These are phyloP conservation scores for Habropoda laboriosa DNA, from an alignment of 1,140 invertebrate genomes.

Conservation along the genomic window DNA sequence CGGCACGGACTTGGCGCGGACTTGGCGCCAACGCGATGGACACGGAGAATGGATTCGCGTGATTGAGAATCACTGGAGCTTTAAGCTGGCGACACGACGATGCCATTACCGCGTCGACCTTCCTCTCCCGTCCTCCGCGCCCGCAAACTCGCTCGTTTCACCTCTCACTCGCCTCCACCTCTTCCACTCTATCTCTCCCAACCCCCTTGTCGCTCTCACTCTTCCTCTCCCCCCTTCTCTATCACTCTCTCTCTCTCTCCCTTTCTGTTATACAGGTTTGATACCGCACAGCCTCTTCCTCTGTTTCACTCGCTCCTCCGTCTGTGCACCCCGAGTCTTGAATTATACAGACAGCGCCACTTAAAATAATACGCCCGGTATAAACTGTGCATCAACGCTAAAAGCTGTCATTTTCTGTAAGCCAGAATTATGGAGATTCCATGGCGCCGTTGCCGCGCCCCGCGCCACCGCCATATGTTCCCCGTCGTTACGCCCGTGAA, in stretches of 20 bases:
- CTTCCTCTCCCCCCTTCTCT: conserved; percentile 3
- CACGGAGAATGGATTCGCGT: conserved; percentile 61
- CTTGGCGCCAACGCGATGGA: conserved; percentile 31
- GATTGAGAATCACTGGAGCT: conserved; percentile 75
- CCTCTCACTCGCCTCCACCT: conserved; percentile 38
- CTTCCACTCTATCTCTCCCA: conserved; percentile 22
- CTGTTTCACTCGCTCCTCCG: conserved; percentile 17
- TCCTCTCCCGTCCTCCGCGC: conserved; percentile 37
- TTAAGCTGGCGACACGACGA: conserved; percentile 75
- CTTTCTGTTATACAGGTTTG: conserved; percentile 18
- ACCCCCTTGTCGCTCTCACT: conserved; percentile 32
- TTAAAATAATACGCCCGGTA: conserved; percentile 81
- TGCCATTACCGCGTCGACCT: conserved; percentile 74
- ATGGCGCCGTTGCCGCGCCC: conserved; percentile 35
- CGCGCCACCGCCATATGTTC: not conserved
- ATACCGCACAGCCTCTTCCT: not conserved
- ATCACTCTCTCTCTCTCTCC: not conserved
- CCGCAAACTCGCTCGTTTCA: conserved; percentile 37
- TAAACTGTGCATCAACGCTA: conserved; percentile 81
- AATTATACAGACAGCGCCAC: conserved; percentile 79
- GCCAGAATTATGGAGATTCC: conserved; percentile 81
- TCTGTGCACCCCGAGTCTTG: conserved; percentile 66
- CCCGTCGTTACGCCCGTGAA: conserved; percentile 14
- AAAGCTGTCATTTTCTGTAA: conserved; percentile 82
- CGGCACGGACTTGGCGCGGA: conserved; percentile 27